Base-by-base conservation (phyloP, 2,888 invertebrate genomes). In the Ferdinandea cuprea region DNA sequence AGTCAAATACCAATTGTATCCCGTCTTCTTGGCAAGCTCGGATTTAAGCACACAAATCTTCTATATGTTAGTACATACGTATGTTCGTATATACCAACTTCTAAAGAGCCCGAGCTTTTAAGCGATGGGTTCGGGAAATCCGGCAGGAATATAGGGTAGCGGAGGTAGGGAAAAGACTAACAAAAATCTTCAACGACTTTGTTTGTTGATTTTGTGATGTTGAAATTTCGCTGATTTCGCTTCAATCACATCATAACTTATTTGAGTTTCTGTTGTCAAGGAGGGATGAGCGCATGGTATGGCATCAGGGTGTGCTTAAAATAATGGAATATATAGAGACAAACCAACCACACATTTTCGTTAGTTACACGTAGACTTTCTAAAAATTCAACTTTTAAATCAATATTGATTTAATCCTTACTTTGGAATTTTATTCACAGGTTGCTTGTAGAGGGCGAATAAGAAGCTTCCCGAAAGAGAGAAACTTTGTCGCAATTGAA, bases 181-280 rank as follows among this genome's bases (percentile, higher is more conserved):
- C 61, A 72, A 32, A 77, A 83, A 52, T 77, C 66, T 83, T 83
- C 72, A 59, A 83, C 83, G 83, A 77, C 46, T 81, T 83, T 83
- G 83, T 83, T 83, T 83, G 83, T 83, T 83, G 83, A 77, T 83
- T 68, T 83, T 83, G 66, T 63, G 77, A 77, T 77, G 83, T 77
- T 66, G 77, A 72, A 83, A 77, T 83, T 83, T 21, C 77, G 83
- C 83, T 83, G 83, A 83, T 83, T 83, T 83, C 19, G 77, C 83
- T 83, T 54, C 71, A 83, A 83, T 83, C 83, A 83, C 83, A 77
- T 77, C 83, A 83, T 83, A 83, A 83, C 83, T 77, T 77, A 83
- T 77, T 83, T 83, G 61, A 72, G 63, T 72, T 66, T 52, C 58
- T 65, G 74, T 74, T 80, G 68, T 74, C 63, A 56, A n/a, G 9